Evolutionary conservation across 1,140 invertebrate species (phyloP), one percentile per base, ranked within the genome.

Genomic region (Dermatophagoides farinae): DNA sequence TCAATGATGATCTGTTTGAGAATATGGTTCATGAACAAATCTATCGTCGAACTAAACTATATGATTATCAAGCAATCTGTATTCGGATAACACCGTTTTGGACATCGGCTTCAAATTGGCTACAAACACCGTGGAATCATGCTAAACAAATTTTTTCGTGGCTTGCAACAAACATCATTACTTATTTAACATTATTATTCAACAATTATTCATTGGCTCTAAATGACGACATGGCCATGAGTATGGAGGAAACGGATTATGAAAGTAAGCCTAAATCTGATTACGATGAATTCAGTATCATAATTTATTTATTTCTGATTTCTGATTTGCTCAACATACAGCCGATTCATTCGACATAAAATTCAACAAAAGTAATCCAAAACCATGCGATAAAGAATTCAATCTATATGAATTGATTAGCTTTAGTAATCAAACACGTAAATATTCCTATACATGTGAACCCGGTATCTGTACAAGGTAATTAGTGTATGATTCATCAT

Each of bases 1-100:
- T 91, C 49, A 88, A 93, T 69, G 87, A 87, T n/a, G 89, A 86
- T 1, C 86, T 93, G 50, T 90, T 92, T 85, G 85, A 91, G 70
- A 88, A 85, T 0, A 71, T 93, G 31, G 86, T 92, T 0, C 85
- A 90, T 68, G 84, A 88, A 67, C 79, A 82, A 60, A 89, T 92
- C 64, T 93, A 88, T 71, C 85, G 81, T 66, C 84, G 85, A 72
- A 80, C 90, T 0, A 79, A 81, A 0, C 80, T 90, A 0, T 83
- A 83, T 64, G 87, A 93, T 69, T 88, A 90, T 71, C 88, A 92
- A 71, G 88, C 85, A 0, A 76, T 83, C 9, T 90, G 87, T 67
- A 80, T 81, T 0, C 85, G 88, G 65, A 80, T 80, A 62, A 70
- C 72, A 54, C 70, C 67, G 46, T 65, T 68, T 62, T 70, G 69